Evolutionary conservation across 2,113 vertebrate genomes (phyloP).

Genomic region (Chaetodon auriga): DNA sequence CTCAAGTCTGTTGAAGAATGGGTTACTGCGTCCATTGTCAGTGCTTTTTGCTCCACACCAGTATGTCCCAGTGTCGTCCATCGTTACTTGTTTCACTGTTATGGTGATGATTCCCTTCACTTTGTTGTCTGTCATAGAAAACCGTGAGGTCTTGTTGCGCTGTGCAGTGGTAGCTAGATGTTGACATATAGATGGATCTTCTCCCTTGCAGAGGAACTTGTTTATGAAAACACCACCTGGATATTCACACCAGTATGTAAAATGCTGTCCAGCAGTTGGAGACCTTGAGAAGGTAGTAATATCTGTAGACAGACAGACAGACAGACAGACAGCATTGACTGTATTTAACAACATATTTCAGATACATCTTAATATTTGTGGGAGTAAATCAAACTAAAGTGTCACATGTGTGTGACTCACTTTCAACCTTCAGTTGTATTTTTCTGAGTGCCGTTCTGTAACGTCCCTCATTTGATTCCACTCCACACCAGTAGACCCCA

Average conservation of each 20-base stretch:
- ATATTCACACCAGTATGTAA: constrained; percentile 24
- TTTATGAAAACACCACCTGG: fast-evolving
- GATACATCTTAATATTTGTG: background rate
- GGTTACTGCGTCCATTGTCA: fast-evolving
- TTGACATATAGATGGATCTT: constrained; percentile 5
- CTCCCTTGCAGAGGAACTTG: constrained; percentile 50
- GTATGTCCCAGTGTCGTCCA: constrained; percentile 26
- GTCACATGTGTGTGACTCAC: constrained; percentile 5
- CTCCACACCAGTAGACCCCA: constrained; percentile 53
- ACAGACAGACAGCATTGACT: too few relatives aligned
- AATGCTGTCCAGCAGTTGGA: background rate
- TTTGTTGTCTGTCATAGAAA: background rate
- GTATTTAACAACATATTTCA: background rate
- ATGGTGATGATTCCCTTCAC: fast-evolving
- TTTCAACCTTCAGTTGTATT: fast-evolving
- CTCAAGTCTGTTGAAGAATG: background rate
- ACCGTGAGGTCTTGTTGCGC: background rate
- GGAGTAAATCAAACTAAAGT: background rate
- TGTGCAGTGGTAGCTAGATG: fast-evolving
- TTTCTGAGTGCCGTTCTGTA: fast-evolving
- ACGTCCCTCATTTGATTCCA: fast-evolving
- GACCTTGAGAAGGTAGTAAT: fast-evolving
- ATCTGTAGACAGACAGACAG: constrained; percentile 2
- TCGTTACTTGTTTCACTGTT: background rate
- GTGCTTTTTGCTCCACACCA: background rate